These are phyloP conservation scores for Mus caroli DNA, from an alignment of 2,797 vertebrate genomes.

Conservation along the genomic window DNA sequence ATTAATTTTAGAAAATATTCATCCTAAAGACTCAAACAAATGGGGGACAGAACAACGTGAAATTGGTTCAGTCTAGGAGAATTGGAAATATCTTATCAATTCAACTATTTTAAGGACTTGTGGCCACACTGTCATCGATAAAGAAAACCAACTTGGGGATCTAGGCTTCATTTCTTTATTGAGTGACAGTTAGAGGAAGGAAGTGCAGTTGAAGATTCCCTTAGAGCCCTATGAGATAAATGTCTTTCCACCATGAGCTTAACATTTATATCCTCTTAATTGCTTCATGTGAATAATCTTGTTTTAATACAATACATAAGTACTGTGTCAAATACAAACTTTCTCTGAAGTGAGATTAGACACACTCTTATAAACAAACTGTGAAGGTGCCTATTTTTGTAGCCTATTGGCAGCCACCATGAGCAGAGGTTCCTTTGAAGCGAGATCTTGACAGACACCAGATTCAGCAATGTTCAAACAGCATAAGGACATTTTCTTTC, in stretches of 20 bases:
- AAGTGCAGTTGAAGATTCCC: background rate
- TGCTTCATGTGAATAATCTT: background rate
- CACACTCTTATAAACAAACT: constrained; percentile 28
- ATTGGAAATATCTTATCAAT: constrained; percentile 31
- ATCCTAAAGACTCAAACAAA: background rate
- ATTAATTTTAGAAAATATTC: background rate
- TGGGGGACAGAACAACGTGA: background rate
- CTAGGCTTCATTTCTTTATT: background rate
- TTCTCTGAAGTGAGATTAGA: constrained; percentile 39
- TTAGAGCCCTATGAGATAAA: constrained; percentile 23
- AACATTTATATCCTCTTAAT: background rate
- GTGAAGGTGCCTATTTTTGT: constrained; percentile 39
- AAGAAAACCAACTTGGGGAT: background rate
- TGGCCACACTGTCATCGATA: background rate
- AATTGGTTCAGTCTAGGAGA: background rate
- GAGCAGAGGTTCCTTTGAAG: constrained; percentile 63
- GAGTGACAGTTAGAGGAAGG: background rate
- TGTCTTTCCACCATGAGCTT: constrained; percentile 18
- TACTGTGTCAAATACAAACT: constrained; percentile 22
- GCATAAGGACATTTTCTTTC: constrained; percentile 27
- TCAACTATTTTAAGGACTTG: constrained; percentile 22
- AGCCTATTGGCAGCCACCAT: constrained; percentile 6
- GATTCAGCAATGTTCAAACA: constrained; percentile 64
- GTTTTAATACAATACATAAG: constrained; percentile 48
- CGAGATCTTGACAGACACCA: constrained; percentile 68